Evolutionary conservation across 2,888 invertebrate species (phyloP), one percentile per base, ranked within the genome.

Genomic region (Lithodes maja): DNA sequence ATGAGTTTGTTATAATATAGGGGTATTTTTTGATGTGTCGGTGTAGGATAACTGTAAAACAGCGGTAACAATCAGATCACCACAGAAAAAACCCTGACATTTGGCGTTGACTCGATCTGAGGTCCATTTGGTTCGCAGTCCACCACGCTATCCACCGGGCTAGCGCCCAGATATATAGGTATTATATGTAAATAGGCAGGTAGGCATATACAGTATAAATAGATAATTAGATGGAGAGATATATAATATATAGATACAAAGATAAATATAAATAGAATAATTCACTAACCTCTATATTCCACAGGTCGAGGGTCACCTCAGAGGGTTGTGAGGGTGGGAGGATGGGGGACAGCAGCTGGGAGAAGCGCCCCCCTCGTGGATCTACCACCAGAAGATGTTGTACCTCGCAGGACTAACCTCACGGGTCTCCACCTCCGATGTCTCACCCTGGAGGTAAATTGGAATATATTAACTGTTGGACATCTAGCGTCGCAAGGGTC

Each of bases 401-500:
- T 50, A 9, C 50, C 77, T 12, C 33, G 77, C 49, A 77, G 77
- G 9, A 77, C 77, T 50, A 15, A 77, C 77, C 77, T 77, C 52
- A 77, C 77, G 1, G 77, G 77, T 0, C 77, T 77, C 7, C 77
- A 77, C 54, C 9, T 79, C n/a, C 79, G 52, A 17, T 79, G 52
- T 54, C 54, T 79, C 52, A 2, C 54, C 53, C 79, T 79, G 49
- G 77, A 77, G 77, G 77, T 77, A 50, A 15, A 15, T 49, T 9
- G 3, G 33, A 33, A 33, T 33, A 33, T 33, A 33, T 33, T 33
- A 33, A 33, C 33, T 33, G 33, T 33, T 33, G 33, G 33, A 33
- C 33, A 33, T 33, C 33, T 33, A 33, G 33, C 33, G 33, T 33
- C 33, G 33, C 33, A 33, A 33, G 33, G 33, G 33, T 33, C 33